phyloP scores from a whole-genome alignment of 2,113 vertebrate genomes.

The Apaloderma vittatum region DNA sequence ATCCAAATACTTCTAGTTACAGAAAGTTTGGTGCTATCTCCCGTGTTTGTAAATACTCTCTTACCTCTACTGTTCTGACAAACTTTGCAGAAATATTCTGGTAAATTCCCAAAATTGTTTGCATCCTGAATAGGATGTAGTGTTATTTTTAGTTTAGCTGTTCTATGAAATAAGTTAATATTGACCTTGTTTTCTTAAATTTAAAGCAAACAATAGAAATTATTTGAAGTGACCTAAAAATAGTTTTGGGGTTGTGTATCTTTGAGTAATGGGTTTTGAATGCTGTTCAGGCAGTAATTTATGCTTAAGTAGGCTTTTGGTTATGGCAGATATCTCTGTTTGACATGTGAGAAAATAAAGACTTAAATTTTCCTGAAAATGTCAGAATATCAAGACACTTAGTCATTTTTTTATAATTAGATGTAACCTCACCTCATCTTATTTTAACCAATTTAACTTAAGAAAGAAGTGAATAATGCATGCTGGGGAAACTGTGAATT shows the following conservation, averaged over 20 bases:
- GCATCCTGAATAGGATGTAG: not conserved
- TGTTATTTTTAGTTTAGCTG: not conserved
- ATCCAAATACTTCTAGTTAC: not conserved
- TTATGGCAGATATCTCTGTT: not conserved
- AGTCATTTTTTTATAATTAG: not conserved
- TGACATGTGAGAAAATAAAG: not conserved
- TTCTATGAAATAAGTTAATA: not conserved
- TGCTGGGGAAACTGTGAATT: not conserved
- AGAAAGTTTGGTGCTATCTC: not conserved
- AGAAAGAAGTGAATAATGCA: not conserved
- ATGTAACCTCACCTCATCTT: not conserved
- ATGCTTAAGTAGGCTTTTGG: not conserved
- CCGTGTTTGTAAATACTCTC: not conserved
- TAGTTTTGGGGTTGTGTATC: not conserved
- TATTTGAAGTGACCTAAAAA: not conserved
- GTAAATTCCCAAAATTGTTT: not conserved
- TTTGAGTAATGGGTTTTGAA: not conserved
- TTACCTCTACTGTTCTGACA: not conserved
- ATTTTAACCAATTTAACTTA: not conserved
- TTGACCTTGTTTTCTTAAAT: not conserved
- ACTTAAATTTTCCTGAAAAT: not conserved
- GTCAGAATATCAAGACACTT: not conserved
- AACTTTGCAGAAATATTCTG: not conserved
- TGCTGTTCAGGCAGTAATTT: not conserved
- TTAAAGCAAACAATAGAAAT: not conserved